Conservation (phyloP, 2,797 vertebrate species). For the Acanthurus leucopareius region DNA sequence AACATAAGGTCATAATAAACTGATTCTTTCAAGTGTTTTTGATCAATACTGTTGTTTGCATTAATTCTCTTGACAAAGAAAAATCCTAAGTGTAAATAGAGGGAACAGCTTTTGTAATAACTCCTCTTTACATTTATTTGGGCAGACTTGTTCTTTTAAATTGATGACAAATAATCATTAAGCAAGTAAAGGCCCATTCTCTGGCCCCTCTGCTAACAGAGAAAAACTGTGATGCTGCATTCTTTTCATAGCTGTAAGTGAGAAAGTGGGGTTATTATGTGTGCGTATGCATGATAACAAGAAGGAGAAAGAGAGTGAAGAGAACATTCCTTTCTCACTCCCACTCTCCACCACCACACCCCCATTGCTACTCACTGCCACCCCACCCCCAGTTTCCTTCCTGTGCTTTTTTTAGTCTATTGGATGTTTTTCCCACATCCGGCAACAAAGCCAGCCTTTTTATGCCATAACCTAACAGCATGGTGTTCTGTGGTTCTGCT, state of each 20-base stretch:
- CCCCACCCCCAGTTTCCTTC: conserved; percentile 98
- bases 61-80: conserved; percentile 23
- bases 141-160: conserved; percentile 37
- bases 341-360: conserved; percentile 89
- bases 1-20: not conserved
- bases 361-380: conserved; percentile 86
- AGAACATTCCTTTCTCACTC: conserved; percentile 95
- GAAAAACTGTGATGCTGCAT: conserved; percentile 69
- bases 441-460: conserved; percentile 97
- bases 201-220: conserved; percentile 19
- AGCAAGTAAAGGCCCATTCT: conserved; percentile 49
- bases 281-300: conserved; percentile 74
- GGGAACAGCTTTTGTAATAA: not conserved
- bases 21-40: not conserved
- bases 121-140: not conserved
- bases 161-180: conserved; percentile 46
- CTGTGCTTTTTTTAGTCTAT: conserved; percentile 97
- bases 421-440: conserved; percentile 97
- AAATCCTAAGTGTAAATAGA: not conserved
- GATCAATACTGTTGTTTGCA: not conserved
- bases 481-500: conserved; percentile 74
- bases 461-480: conserved; percentile 88
- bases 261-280: conserved; percentile 78
- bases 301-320: conserved; percentile 81
- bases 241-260: conserved; percentile 75